Percentiles rank a stretch among this genome's conserved stretches.
phyloP scores from a whole-genome alignment of 2,113 vertebrate species.

The Cinclus mexicanus region DNA sequence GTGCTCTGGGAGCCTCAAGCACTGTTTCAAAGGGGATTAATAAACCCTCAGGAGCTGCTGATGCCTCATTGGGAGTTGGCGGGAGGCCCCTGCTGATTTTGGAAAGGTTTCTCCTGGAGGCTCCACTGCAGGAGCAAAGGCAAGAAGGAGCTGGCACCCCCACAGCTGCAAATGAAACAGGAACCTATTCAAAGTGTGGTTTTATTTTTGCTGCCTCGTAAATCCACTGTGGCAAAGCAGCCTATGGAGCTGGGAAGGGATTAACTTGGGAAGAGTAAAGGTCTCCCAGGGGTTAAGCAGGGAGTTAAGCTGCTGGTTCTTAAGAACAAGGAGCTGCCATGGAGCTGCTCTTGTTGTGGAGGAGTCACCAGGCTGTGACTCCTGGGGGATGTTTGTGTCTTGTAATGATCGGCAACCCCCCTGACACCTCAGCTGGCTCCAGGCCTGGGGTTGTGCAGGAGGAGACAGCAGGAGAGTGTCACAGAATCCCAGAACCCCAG shows the following conservation, averaged over 20 bases:
- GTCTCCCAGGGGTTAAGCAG: neutral
- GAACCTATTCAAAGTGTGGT: neutral
- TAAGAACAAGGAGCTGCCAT: neutral
- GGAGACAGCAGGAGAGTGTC: neutral
- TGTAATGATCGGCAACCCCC: neutral
- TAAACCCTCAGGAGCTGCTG: neutral
- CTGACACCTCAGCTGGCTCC: neutral
- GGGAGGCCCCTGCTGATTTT: neutral
- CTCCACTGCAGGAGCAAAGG: neutral
- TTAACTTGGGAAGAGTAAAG: neutral
- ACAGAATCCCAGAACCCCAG: neutral
- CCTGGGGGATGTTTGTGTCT: neutral
- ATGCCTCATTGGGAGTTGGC: neutral
- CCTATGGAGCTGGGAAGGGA: neutral
- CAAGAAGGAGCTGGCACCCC: neutral
- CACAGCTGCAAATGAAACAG: neutral
- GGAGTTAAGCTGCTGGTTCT: neutral
- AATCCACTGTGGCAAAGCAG: neutral
- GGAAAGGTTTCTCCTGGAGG: neutral
- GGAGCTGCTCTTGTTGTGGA: fast-evolving
- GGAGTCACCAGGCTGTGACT: too few species aligned
- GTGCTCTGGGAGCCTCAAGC: neutral
- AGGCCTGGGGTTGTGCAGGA: neutral
- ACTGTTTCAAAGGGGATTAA: neutral
- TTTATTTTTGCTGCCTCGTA: neutral